These are phyloP conservation scores for Lucifuga dentata DNA, from an alignment of 2,113 vertebrate genomes.

Conservation along the genomic window DNA sequence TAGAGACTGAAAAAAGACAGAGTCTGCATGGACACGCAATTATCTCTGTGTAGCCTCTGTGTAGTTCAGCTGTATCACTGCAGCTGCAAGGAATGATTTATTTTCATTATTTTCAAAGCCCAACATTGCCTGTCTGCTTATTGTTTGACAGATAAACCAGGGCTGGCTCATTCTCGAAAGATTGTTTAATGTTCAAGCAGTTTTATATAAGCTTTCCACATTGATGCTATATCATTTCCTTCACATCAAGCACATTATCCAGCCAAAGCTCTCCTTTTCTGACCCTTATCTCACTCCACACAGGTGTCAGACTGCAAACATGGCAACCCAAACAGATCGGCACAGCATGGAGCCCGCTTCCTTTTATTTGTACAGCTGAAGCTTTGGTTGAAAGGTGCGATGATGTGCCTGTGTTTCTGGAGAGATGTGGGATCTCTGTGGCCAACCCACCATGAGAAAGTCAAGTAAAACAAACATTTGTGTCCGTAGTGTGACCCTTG, in stretches of 20 bases:
- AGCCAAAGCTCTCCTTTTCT: slow-evolving; percentile 24
- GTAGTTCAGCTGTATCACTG: slow-evolving; percentile 36
- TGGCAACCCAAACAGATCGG: slow-evolving; percentile 49
- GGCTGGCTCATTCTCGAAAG: slow-evolving; percentile 39
- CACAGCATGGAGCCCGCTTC: slow-evolving; percentile 58
- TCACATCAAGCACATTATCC: slow-evolving; percentile 8
- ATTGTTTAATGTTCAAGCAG: slow-evolving; percentile 28
- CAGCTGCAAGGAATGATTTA: slow-evolving; percentile 59
- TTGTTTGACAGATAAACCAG: slow-evolving; percentile 57
- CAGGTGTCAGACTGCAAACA: slow-evolving; percentile 73
- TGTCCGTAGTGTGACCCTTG: slow-evolving; percentile 9
- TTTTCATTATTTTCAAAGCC: slow-evolving; percentile 58
- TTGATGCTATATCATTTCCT: slow-evolving; percentile 26
- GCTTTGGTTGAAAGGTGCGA: slow-evolving; percentile 42
- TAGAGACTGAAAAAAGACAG: too few species aligned
- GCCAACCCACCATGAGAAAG: slow-evolving; percentile 54
- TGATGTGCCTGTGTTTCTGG: slow-evolving; percentile 54
- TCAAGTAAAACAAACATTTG: slow-evolving; percentile 46
- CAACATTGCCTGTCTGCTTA: slow-evolving; percentile 38
- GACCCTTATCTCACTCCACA: slow-evolving; percentile 65
- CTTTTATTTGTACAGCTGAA: slow-evolving; percentile 84
- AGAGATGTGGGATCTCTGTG: slow-evolving; percentile 42
- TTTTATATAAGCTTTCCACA: slow-evolving; percentile 55
- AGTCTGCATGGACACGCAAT: slow-evolving; percentile 49
- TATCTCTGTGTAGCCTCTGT: slow-evolving; percentile 61